Evolutionary conservation across 1,140 invertebrate species (phyloP), one percentile per base, ranked within the genome.

Genomic region (Megalopta genalis): DNA sequence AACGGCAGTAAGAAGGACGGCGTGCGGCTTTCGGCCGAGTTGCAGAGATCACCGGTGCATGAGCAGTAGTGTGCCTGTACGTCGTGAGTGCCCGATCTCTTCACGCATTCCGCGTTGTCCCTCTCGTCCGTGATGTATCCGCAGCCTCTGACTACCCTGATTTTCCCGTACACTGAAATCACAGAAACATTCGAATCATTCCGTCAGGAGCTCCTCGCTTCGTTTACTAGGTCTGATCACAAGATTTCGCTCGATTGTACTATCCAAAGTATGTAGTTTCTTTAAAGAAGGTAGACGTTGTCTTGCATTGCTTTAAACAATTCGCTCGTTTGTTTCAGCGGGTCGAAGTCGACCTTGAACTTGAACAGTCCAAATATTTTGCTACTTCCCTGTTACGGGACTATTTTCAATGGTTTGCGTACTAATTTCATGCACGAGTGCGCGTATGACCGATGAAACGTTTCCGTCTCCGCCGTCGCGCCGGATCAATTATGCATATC

Each of bases 21-120:
- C 59, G 84, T 86, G 78, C 84, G 80, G 63, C 69, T 75, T 57
- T 84, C 81, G 39, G 93, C 94, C 32, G 91, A 88, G 86, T 97
- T 97, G 91, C 97, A 97, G 8, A 96, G 92, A 84, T 96, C 95
- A 12, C 94, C 94, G 78, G 95, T 95, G 88, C 97, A 97, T 37
- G 96, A 94, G 90, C 97, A 97, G 87, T 97, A 97, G 5, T 92
- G 92, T 60, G 95, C 94, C 64, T 95, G 94, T 1, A 97, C 94
- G 74, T 97, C 96, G 74, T 96, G 95, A 8, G 95, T 97, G 14
- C 96, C 96, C 0, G 94, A 94, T 81, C 96, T 94, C 82, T 91
- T 93, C 52, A 95, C 85, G 87, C 96, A 97, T 21, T 92, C 88
- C 54, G 93, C 93, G 66, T 95, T 93, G 74, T 96, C 95, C 46